These are phyloP conservation scores for Euzetes globulus DNA, from an alignment of 2,888 invertebrate species.

Conservation along the genomic window DNA sequence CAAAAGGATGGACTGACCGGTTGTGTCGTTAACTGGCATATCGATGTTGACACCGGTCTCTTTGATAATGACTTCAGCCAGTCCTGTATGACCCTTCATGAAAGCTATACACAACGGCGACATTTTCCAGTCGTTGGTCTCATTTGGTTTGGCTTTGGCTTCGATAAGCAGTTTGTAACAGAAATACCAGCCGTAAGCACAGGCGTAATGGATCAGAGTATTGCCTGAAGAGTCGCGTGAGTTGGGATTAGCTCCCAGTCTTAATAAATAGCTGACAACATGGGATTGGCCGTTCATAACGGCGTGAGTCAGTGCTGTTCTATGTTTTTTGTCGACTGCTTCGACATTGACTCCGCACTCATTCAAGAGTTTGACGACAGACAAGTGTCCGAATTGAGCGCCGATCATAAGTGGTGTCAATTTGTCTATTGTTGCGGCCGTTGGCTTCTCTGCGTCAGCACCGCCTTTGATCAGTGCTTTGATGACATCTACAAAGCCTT, in stretches of 20 bases:
- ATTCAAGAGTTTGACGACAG: slow-evolving; percentile 48
- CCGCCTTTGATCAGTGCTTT: slow-evolving; percentile 25
- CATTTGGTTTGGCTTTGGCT: slow-evolving; percentile 46
- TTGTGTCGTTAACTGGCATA: slow-evolving; percentile 47
- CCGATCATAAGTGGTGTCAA: slow-evolving; percentile 51
- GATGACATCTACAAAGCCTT: slow-evolving; percentile 25
- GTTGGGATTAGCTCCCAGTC: slow-evolving; percentile 50
- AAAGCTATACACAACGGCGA: slow-evolving; percentile 53
- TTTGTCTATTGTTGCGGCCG: slow-evolving; percentile 48
- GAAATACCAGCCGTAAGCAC: slow-evolving; percentile 54
- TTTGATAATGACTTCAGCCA: slow-evolving; percentile 49
- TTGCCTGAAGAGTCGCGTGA: slow-evolving; percentile 52
- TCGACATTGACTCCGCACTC: slow-evolving; percentile 49
- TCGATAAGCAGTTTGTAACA: slow-evolving; percentile 50
- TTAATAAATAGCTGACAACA: slow-evolving; percentile 50
- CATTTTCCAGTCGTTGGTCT: slow-evolving; percentile 51
- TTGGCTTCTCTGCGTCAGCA: slow-evolving; percentile 42
- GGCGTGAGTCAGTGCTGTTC: slow-evolving; percentile 53
- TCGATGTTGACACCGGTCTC: slow-evolving; percentile 49
- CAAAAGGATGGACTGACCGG: slow-evolving; percentile 43
- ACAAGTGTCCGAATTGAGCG: slow-evolving; percentile 48
- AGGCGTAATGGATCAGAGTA: slow-evolving; percentile 52
- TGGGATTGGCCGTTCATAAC: slow-evolving; percentile 52
- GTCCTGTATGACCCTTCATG: slow-evolving; percentile 49
- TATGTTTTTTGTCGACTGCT: slow-evolving; percentile 49